These are phyloP conservation scores for Lordiphosa andalusiaca DNA, from an alignment of 2,888 invertebrate species.

Conservation along the genomic window DNA sequence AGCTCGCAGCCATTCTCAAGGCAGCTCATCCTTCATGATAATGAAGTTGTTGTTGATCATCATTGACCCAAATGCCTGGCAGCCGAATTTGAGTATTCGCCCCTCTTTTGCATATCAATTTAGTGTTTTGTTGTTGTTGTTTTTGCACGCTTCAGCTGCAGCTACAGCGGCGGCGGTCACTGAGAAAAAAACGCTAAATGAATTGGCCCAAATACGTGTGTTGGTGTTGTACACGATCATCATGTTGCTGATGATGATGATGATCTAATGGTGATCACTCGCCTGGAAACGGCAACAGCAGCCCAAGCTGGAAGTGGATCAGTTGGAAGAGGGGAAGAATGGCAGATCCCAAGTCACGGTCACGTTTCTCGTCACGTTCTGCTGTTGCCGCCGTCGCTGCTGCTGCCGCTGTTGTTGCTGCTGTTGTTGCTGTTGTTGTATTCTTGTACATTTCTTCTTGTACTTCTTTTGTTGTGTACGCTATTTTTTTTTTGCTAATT, in stretches of 20 bases:
- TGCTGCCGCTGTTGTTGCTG: conserved; percentile 24
- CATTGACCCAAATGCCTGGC: conserved; percentile 46
- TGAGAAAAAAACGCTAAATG: conserved; percentile 55
- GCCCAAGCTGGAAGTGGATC: conserved; percentile 52
- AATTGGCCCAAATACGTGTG: conserved; percentile 67
- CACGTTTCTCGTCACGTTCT: conserved; percentile 70
- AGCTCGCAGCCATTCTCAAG: too few species aligned
- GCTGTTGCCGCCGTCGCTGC: conserved; percentile 17
- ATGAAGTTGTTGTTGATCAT: background rate
- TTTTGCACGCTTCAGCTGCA: conserved; percentile 67
- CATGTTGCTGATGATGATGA: conserved; percentile 33
- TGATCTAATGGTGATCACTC: conserved; percentile 60
- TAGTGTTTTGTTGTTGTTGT: conserved; percentile 11
- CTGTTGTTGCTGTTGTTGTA: conserved; percentile 13
- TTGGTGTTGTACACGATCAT: conserved; percentile 34
- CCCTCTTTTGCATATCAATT: conserved; percentile 29
- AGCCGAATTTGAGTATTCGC: conserved; percentile 34
- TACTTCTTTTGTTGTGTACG: conserved; percentile 10
- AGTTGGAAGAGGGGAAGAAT: conserved; percentile 24
- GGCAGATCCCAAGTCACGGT: conserved; percentile 59
- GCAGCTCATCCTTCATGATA: conserved; percentile 1
- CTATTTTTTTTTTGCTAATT: conserved; percentile 35
- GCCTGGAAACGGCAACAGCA: conserved; percentile 55
- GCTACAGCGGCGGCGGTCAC: conserved; percentile 49
- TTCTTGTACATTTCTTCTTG: conserved; percentile 8